Percentiles rank a stretch among this genome's conserved stretches.
Evolutionary conservation across 1,140 invertebrate genomes (phyloP).

Genomic region (Mya arenaria): DNA sequence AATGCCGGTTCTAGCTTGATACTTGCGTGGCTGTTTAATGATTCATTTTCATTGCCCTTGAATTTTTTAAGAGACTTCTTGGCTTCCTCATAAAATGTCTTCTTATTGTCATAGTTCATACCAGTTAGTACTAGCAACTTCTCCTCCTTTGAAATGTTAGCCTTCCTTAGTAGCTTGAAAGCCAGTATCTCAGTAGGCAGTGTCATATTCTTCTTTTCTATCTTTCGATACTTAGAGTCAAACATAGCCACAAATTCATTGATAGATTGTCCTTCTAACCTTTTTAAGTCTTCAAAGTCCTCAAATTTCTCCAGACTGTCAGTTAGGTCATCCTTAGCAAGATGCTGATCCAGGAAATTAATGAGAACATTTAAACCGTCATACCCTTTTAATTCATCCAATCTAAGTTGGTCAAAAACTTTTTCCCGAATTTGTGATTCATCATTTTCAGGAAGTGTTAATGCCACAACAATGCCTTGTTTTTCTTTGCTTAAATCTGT

Average conservation of each 20-base stretch:
- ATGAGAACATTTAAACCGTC: conserved; percentile 53
- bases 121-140: conserved; percentile 65
- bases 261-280: conserved; percentile 28
- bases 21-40: conserved; percentile 5
- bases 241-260: conserved; percentile 29
- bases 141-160: conserved; percentile 60
- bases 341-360: conserved; percentile 53
- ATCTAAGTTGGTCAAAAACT: conserved; percentile 28
- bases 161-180: conserved; percentile 59
- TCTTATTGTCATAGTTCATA: conserved; percentile 61
- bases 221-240: conserved; percentile 58
- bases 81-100: conserved; percentile 59
- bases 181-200: conserved; percentile 58
- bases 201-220: conserved; percentile 61
- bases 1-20: conserved; percentile 56
- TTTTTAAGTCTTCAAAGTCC: conserved; percentile 56
- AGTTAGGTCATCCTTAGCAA: conserved; percentile 59
- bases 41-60: conserved; percentile 5
- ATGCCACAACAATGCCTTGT: conserved; percentile 34
- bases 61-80: conserved; percentile 60
- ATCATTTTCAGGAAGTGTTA: conserved; percentile 40
- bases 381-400: conserved; percentile 46
- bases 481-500: conserved; percentile 17
- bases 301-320: conserved; percentile 57
- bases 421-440: conserved; percentile 42